These are phyloP conservation scores for Brenthis hecate DNA, from an alignment of 2,888 invertebrate species.

Conservation along the genomic window DNA sequence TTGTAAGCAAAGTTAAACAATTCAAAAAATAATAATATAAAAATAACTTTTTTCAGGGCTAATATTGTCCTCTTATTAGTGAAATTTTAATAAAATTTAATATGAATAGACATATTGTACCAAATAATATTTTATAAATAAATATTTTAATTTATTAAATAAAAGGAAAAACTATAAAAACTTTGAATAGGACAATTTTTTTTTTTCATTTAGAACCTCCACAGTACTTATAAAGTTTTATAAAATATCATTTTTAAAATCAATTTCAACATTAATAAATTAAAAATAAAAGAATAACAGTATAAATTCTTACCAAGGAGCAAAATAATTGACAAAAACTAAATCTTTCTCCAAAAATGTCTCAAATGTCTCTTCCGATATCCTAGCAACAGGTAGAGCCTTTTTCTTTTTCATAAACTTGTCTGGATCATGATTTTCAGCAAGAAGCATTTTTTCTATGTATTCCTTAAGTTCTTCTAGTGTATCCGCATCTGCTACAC, in stretches of 20 bases:
- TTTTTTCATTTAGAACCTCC: too few relatives aligned
- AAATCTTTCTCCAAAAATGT: conserved; percentile 86
- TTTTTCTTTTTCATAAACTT: conserved; percentile 77
- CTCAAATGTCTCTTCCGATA: conserved; percentile 88
- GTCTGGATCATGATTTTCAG: conserved; percentile 74
- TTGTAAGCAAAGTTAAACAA: too few relatives aligned
- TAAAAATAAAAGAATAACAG: too few relatives aligned
- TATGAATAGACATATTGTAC: too few relatives aligned
- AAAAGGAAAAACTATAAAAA: not conserved
- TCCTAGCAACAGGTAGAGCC: conserved; percentile 78
- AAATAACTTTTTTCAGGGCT: too few relatives aligned
- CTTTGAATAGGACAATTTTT: not conserved
- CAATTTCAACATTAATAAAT: too few relatives aligned
- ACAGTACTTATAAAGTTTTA: too few relatives aligned
- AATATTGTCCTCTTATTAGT: too few relatives aligned
- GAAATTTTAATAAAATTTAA: too few relatives aligned
- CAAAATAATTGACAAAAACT: conserved; percentile 93
- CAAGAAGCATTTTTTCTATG: conserved; percentile 85
- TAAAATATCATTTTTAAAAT: too few relatives aligned
- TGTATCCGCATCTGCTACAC: conserved; percentile 87
- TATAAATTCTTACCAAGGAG: conserved; percentile 87
- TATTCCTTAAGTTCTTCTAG: conserved; percentile 87
- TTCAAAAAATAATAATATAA: too few relatives aligned
- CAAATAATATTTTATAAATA: too few relatives aligned
- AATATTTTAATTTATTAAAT: not conserved